Conservation (phyloP, 2,797 vertebrate species). For the Ciconia nigra region DNA sequence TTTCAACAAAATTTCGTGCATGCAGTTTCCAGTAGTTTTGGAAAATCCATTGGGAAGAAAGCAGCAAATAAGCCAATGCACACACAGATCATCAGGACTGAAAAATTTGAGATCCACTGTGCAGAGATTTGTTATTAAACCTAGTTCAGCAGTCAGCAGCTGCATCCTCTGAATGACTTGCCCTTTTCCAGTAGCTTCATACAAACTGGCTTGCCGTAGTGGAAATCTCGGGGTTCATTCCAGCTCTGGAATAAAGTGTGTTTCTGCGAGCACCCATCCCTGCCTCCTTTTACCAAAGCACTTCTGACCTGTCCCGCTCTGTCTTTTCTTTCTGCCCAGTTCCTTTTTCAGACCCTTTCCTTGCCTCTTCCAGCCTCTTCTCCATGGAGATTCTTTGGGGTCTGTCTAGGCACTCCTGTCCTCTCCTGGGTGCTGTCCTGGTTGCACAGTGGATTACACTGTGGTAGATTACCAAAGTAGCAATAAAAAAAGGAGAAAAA, state of each 20-base stretch:
- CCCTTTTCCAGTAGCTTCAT: neutral
- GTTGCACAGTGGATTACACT: neutral
- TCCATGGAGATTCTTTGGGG: neutral
- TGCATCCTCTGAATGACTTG: neutral
- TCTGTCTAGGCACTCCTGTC: neutral
- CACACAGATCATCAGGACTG: neutral
- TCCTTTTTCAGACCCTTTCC: neutral
- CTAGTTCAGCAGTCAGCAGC: neutral
- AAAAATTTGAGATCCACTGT: neutral
- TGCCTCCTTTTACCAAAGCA: neutral
- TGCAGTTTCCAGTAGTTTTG: neutral
- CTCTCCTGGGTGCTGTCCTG: neutral
- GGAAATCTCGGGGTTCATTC: neutral
- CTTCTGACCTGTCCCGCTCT: neutral
- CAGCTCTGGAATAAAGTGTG: neutral
- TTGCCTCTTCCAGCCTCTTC: neutral
- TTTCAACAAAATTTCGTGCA: neutral
- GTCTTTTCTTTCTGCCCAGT: neutral
- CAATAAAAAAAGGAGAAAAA: neutral
- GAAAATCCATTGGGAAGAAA: neutral
- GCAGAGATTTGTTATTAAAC: neutral
- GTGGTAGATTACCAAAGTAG: neutral
- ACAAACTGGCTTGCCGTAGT: neutral
- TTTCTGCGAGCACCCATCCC: rapidly evolving
- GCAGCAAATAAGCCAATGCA: neutral